Evolutionary conservation across 2,113 vertebrate species (phyloP), one percentile per base, ranked within the genome.

Genomic region (Synchiropus splendidus): DNA sequence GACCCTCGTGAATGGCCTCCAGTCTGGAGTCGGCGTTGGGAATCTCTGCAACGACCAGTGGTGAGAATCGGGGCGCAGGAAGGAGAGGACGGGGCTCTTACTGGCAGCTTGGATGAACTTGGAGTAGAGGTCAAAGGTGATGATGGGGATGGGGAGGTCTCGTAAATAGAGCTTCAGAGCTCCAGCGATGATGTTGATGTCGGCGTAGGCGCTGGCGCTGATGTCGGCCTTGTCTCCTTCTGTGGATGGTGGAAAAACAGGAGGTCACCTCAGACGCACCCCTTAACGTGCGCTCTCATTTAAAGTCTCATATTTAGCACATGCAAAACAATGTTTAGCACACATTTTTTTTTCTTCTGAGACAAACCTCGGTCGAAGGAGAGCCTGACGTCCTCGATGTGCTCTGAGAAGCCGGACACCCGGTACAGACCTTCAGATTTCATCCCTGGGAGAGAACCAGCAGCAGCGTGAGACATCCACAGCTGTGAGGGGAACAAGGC

Each of bases 191-290:
- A 92, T 92, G 72, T 98, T 99, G 80, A 99, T 95, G 76, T 98
- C 94, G 63, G 91, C 86, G 59, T 92, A 97, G 57, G 84, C 78
- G 61, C 37, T 82, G 68, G 85, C 88, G 74, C 92, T 92, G 75
- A 99, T 94, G 74, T 99, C 91, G 16, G 87, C 90, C 73, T 92
- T 94, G 51, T 97, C 95, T 27, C 95, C 95, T 58, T 97, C 95
- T 99, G 82, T 61, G 84, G 82, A 48, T n/a, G 31, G 31, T n/a
- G 31, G 31, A 36, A 58, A 38, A 11, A 48, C 10, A 56, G 21
- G 21, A 27, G 8, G 21, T 27, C 8, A 27, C 21, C 21, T 27
- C 8, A 4, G 4, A 8, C 4, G 21, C 21, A 5, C 21, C 21
- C 8, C 21, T 27, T 27, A 27, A 8, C 21, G n/a, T 27, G 4